phyloP scores from a whole-genome alignment of 1,140 invertebrate species.

The Saxidomus purpurata region DNA sequence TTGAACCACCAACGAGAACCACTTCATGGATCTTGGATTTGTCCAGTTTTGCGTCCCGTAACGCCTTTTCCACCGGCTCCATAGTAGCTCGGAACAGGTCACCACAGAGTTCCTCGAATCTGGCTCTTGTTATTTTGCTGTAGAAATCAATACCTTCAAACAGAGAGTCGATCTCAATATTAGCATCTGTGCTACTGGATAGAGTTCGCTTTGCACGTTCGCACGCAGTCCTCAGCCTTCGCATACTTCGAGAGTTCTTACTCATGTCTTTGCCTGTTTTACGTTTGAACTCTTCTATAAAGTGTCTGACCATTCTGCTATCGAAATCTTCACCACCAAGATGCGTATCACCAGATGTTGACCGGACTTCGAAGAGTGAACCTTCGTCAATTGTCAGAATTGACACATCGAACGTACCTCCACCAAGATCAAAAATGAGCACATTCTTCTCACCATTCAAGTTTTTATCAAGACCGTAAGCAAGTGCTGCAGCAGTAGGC shows the following conservation, averaged over 20 bases:
- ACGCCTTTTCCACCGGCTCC: slow-evolving; percentile 97
- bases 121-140: slow-evolving; percentile 96
- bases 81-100: slow-evolving; percentile 95
- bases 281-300: slow-evolving; percentile 87
- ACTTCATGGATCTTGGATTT: slow-evolving; percentile 98
- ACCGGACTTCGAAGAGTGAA: slow-evolving; percentile 90
- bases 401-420: slow-evolving; percentile 82
- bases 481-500: slow-evolving; percentile 87
- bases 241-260: too few relatives aligned
- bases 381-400: slow-evolving; percentile 89
- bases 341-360: slow-evolving; percentile 79
- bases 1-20: slow-evolving; percentile 98
- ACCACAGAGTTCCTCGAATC: too few relatives aligned
- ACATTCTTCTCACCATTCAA: slow-evolving; percentile 80
- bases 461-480: slow-evolving; percentile 88
- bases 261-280: slow-evolving; percentile 98
- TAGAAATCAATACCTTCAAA: slow-evolving; percentile 99
- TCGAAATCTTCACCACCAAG: too few relatives aligned
- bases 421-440: too few relatives aligned
- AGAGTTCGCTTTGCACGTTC: slow-evolving; percentile 98
- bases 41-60: slow-evolving; percentile 97
- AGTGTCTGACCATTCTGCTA: slow-evolving; percentile 95
- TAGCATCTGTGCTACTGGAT: too few relatives aligned
- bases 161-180: slow-evolving; percentile 96
- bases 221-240: slow-evolving; percentile 96